Conservation (phyloP, 1,140 invertebrate species). For the Pectinophora gossypiella region DNA sequence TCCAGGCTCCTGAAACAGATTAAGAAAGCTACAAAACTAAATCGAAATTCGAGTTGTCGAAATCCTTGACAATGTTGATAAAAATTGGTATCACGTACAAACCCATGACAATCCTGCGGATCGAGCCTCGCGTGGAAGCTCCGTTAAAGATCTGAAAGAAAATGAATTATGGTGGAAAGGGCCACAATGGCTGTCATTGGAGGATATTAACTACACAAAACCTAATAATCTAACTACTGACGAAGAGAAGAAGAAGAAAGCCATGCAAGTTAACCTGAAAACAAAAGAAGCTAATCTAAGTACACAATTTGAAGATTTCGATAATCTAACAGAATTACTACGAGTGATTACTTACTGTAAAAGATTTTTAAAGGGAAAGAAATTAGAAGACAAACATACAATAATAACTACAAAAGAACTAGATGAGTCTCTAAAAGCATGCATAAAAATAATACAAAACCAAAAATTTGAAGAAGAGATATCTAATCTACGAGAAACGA, state of each 20-base stretch:
- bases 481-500: not conserved
- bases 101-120: constrained; percentile 60
- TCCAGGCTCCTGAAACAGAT: constrained; percentile 15
- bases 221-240: no score
- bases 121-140: constrained; percentile 44
- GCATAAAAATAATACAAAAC: not conserved
- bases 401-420: not conserved
- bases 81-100: constrained; percentile 49
- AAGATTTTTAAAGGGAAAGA: not conserved
- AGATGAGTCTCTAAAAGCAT: not conserved
- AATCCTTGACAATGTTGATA: constrained; percentile 28
- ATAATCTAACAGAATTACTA: not conserved
- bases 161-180: constrained; percentile 45
- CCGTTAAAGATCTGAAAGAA: constrained; percentile 14
- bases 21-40: constrained; percentile 27
- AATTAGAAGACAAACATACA: not conserved
- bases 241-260: no score
- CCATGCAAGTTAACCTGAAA: not conserved
- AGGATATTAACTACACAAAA: not conserved
- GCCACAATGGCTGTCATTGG: constrained; percentile 26
- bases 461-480: not conserved
- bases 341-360: not conserved
- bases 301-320: not conserved
- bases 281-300: not conserved
- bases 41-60: constrained; percentile 47